Conservation (phyloP, 2,888 invertebrate genomes). For the Drosophila nr. perissopoda region DNA sequence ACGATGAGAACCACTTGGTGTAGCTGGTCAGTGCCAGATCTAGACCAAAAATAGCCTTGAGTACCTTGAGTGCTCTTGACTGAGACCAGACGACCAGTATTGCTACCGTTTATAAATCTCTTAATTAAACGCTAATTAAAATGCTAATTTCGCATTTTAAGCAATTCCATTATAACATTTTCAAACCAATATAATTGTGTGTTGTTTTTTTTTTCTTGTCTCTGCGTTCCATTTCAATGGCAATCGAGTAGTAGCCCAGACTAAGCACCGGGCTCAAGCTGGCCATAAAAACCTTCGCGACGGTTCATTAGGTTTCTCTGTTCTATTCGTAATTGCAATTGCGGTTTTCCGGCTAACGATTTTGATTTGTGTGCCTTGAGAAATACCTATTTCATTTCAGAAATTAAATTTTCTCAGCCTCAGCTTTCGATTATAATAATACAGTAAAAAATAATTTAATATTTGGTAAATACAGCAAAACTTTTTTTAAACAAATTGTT, state of each 20-base stretch:
- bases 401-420: neutral
- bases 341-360: constrained; percentile 38
- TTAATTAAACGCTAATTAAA: constrained; percentile 71
- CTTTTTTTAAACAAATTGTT: neutral
- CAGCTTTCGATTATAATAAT: neutral
- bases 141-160: constrained; percentile 61
- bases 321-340: constrained; percentile 40
- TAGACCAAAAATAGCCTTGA: constrained; percentile 44
- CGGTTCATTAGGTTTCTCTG: constrained; percentile 38
- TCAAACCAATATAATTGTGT: constrained; percentile 25
- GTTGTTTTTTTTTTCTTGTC: constrained; percentile 6
- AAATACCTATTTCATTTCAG: neutral
- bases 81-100: neutral
- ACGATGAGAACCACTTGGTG: constrained; percentile 6
- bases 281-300: constrained; percentile 36
- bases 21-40: constrained; percentile 4
- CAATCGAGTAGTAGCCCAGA: constrained; percentile 17
- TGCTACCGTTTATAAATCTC: constrained; percentile 72
- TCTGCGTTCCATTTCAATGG: constrained; percentile 51
- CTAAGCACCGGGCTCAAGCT: constrained; percentile 26
- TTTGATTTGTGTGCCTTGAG: constrained; percentile 23
- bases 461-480: neutral
- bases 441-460: neutral
- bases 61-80: neutral
- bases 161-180: constrained; percentile 46